These are phyloP conservation scores for Hipparchia sbordonii DNA, from an alignment of 2,888 invertebrate species.

Conservation along the genomic window DNA sequence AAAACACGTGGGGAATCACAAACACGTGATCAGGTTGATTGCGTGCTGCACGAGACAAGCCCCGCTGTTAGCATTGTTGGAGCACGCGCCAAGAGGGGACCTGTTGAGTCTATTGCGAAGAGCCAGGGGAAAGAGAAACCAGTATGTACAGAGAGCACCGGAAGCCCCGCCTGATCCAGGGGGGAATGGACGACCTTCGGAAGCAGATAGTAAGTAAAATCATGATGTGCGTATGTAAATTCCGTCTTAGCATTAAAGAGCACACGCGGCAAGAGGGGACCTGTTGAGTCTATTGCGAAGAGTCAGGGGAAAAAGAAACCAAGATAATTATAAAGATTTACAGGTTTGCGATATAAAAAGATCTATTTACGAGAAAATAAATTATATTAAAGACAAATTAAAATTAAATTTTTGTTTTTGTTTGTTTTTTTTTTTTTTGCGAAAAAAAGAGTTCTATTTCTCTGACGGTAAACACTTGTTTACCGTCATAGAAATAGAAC, in stretches of 20 bases:
- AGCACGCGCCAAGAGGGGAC: constrained; percentile 91
- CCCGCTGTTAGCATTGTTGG: constrained; percentile 89
- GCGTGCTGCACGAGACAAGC: constrained; percentile 88
- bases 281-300: constrained; percentile 84
- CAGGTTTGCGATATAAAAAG: too few relatives aligned
- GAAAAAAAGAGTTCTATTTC: too few relatives aligned
- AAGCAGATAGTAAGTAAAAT: constrained; percentile 63
- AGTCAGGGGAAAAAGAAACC: constrained; percentile 66
- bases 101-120: constrained; percentile 84
- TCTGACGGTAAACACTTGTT: too few relatives aligned
- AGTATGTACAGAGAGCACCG: constrained; percentile 65
- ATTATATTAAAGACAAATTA: too few relatives aligned
- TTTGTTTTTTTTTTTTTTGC: too few relatives aligned
- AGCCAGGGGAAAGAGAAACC: constrained; percentile 66
- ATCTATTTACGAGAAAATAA: too few relatives aligned
- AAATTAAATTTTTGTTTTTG: too few relatives aligned
- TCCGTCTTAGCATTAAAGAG: constrained; percentile 85
- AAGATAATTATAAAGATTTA: constrained; percentile 35
- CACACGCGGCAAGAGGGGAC: constrained; percentile 91
- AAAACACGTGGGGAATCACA: constrained; percentile 89
- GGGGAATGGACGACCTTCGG: constrained; percentile 68
- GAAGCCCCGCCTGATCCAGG: constrained; percentile 70
- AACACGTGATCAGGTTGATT: constrained; percentile 88
- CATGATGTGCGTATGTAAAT: too few relatives aligned
- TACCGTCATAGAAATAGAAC: too few relatives aligned